Evolutionary conservation across 1,140 invertebrate genomes (phyloP), one percentile per base, ranked within the genome.

Genomic region (Halesus radiatus): DNA sequence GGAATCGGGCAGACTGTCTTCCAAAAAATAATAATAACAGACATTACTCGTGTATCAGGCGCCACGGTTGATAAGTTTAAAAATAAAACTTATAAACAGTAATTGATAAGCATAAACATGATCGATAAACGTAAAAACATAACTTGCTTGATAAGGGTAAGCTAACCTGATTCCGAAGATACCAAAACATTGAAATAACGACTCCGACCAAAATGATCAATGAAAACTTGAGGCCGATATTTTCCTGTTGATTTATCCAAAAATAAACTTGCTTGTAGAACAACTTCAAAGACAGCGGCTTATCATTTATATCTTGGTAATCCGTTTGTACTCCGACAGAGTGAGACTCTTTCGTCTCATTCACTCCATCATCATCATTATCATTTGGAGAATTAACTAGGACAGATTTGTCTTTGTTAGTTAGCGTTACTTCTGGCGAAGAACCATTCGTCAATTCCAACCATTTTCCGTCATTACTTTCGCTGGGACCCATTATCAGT

Each of bases 161-260:
- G 84, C 85, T 84, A 84, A 91, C 90, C 89, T 91, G 90, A 85
- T 91, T 90, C 84, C 91, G 88, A 18, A 94, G 89, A 85, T 94
- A 94, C 93, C 93, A 94, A 84, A 94, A 92, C 90, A 95, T 91
- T 5, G 91, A 89, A 64, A 94, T 88, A 0, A 94, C 89, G 84
- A 93, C 90, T 72, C 93, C 91, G 70, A 92, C 87, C 7, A 94
- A 86, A 60, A 94, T 90, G 37, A 94, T 92, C 0, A 94, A 84
- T 16, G 91, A 88, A 20, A 95, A 87, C 86, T 95, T 94, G 0
- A 94, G 84, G 13, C 90, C 92, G 84, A 93, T 93, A 85, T 93
- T 94, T 81, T 94, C 93, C 84, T 93, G 92, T 81, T 93, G 92
- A 85, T 92, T 90, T 0, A 93, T 80, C 92, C 93, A 94, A 1